Evolutionary conservation across 2,113 vertebrate species (phyloP), one percentile per base, ranked within the genome.

Genomic region (Eurypyga helias): DNA sequence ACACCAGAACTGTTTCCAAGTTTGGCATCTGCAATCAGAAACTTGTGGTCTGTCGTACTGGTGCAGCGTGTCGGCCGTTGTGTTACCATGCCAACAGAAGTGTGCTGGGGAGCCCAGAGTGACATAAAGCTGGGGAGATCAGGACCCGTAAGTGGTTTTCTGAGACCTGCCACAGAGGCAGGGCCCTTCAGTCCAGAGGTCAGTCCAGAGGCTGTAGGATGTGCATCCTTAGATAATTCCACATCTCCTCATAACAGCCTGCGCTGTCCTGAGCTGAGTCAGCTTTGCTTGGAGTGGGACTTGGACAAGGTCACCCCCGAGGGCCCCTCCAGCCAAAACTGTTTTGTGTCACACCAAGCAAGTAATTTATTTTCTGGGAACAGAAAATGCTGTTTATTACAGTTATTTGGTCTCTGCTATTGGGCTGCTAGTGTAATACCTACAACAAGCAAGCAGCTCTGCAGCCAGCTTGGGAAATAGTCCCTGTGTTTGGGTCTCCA

Each of bases 11-110:
- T 33, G 34, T 33, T 80, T 54, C 17, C 21, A 60, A 15, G 28
- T n/a, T 31, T 26, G 55, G 54, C 19, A n/a, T 31, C 25, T 75
- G 11, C 13, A 4, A 28, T 28, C 19, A n/a, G 65, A 14, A 55
- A 13, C 52, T 15, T 20, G 13, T 36, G 41, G 20, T 13, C 7
- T 62, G 51, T 61, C 0, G 3, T 6, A 11, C 1, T 0, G 0
- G 3, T n/a, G 71, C 31, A 12, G 51, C 1, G 38, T 1, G 12
- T 9, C 36, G 57, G 45, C 52, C 16, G 6, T n/a, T 41, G 23
- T 0, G 0, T 24, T 72, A 17, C 38, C 7, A 3, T 7, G 33
- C 65, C 36, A 43, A 17, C 29, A 60, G 24, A 33, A 36, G 17
- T 2, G 20, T 1, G 0, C 6, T 33, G 71, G 28, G 78, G 34